Evolutionary conservation across 2,888 invertebrate species (phyloP).

Genomic region (Eilema caniola): DNA sequence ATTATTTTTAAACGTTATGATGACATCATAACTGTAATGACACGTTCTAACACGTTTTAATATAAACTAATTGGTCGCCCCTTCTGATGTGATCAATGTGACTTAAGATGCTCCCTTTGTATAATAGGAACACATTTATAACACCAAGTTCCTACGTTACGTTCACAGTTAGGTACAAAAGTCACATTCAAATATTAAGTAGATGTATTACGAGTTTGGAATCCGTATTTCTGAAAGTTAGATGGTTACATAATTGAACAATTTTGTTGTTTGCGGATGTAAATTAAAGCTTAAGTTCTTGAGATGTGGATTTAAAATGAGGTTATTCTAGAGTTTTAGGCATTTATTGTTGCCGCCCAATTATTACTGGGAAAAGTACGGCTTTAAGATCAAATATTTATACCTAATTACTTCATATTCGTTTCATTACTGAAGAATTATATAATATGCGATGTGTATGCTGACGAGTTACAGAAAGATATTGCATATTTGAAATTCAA

Average conservation of each 20-base stretch:
- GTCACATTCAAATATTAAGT: not conserved
- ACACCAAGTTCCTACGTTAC: not conserved
- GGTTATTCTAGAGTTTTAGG: not conserved
- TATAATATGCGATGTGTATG: too few species aligned
- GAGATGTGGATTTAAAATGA: not conserved
- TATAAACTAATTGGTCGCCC: not conserved
- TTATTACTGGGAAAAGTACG: not conserved
- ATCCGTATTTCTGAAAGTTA: not conserved
- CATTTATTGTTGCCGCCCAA: not conserved
- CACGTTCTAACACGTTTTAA: too few species aligned
- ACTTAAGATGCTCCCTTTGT: not conserved
- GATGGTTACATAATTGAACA: not conserved
- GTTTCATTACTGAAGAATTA: too few species aligned
- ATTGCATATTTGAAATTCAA: not conserved
- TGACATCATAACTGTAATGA: too few species aligned
- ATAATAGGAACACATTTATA: not conserved
- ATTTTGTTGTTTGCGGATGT: not conserved
- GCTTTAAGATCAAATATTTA: not conserved
- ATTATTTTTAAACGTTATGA: too few species aligned
- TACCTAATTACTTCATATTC: too few species aligned
- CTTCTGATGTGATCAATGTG: not conserved
- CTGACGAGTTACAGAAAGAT: not conserved
- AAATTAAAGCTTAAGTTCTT: not conserved
- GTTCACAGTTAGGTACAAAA: not conserved
- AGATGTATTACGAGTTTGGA: not conserved